Percentiles rank a stretch among this genome's conserved stretches.
phyloP scores from a whole-genome alignment of 2,888 invertebrate species.

The Eueremaeus valkanovi region DNA sequence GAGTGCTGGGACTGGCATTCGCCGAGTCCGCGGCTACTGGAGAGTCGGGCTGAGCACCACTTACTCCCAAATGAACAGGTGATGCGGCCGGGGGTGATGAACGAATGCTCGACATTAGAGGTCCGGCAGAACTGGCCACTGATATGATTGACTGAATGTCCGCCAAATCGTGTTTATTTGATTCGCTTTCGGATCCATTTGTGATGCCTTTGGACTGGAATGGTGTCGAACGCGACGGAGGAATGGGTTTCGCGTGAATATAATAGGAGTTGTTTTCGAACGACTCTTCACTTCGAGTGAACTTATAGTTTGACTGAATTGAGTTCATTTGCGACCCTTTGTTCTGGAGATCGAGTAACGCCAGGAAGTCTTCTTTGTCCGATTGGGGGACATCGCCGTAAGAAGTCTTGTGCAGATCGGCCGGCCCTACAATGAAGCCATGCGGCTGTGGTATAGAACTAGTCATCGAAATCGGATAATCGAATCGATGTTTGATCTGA shows the following conservation, averaged over 20 bases:
- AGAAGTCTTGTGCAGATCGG: neutral
- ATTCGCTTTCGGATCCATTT: constrained; percentile 2
- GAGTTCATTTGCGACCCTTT: constrained; percentile 41
- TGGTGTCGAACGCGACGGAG: constrained; percentile 26
- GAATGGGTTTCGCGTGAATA: constrained; percentile 45
- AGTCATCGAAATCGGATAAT: constrained; percentile 2
- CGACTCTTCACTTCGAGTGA: constrained; percentile 44
- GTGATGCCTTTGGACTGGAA: constrained; percentile 8
- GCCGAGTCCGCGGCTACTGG: constrained; percentile 48
- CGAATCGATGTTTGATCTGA: constrained; percentile 44
- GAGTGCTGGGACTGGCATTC: constrained; percentile 47
- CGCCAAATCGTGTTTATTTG: constrained; percentile 62
- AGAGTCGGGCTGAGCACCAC: constrained; percentile 40
- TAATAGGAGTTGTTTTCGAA: constrained; percentile 48
- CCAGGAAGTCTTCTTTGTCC: constrained; percentile 72
- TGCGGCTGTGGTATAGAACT: constrained; percentile 18
- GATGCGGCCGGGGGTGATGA: constrained; percentile 43
- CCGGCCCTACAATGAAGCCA: neutral
- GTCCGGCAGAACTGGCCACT: constrained; percentile 60
- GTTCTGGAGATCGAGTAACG: constrained; percentile 68
- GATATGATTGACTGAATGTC: constrained; percentile 79
- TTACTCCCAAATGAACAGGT: constrained; percentile 39
- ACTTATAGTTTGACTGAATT: constrained; percentile 33
- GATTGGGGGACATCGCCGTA: constrained; percentile 42
- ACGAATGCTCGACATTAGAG: constrained; percentile 45